A percentile compares a stretch with the other conserved stretches of the same genome.
Evolutionary conservation across 2,888 invertebrate genomes (phyloP).

Genomic region (Cremastinae sp.): DNA sequence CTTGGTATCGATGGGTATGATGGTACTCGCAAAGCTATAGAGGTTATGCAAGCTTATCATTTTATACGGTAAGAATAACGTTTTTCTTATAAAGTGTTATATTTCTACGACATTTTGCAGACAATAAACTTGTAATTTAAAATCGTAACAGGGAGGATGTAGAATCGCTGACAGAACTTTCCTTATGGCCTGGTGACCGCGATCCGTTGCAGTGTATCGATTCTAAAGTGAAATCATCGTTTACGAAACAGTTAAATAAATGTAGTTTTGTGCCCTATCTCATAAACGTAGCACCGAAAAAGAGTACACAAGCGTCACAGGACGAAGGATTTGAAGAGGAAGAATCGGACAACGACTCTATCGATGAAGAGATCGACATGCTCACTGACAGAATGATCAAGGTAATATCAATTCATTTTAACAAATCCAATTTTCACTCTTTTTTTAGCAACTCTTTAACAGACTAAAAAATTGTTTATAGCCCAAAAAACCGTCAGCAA

Average conservation of each 20-base stretch:
- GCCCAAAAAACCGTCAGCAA: slow-evolving; percentile 68
- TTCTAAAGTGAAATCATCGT: slow-evolving; percentile 93
- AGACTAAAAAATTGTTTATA: slow-evolving; percentile 36
- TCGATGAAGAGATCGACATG: slow-evolving; percentile 84
- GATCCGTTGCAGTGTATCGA: slow-evolving; percentile 90
- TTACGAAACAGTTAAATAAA: slow-evolving; percentile 96
- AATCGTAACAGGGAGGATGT: slow-evolving; percentile 89
- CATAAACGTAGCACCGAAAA: slow-evolving; percentile 84
- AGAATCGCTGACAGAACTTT: slow-evolving; percentile 92
- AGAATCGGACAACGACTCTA: slow-evolving; percentile 78
- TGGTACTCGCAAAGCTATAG: slow-evolving; percentile 87
- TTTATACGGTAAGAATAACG: slow-evolving; percentile 81
- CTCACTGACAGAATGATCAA: slow-evolving; percentile 90
- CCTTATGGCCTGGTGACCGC: slow-evolving; percentile 89
- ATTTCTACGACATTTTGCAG: too few relatives aligned
- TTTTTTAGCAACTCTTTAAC: background rate
- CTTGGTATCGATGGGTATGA: slow-evolving; percentile 86
- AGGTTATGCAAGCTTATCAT: slow-evolving; percentile 91
- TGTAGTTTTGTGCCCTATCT: slow-evolving; percentile 90
- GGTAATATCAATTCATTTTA: slow-evolving; percentile 79
- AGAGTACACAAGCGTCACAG: slow-evolving; percentile 78
- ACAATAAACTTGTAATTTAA: too few relatives aligned
- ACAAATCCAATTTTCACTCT: background rate
- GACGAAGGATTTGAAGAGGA: slow-evolving; percentile 79
- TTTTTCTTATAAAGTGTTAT: background rate